Base-by-base conservation (phyloP, 1,140 invertebrate species). In the Caerostris extrusa region DNA sequence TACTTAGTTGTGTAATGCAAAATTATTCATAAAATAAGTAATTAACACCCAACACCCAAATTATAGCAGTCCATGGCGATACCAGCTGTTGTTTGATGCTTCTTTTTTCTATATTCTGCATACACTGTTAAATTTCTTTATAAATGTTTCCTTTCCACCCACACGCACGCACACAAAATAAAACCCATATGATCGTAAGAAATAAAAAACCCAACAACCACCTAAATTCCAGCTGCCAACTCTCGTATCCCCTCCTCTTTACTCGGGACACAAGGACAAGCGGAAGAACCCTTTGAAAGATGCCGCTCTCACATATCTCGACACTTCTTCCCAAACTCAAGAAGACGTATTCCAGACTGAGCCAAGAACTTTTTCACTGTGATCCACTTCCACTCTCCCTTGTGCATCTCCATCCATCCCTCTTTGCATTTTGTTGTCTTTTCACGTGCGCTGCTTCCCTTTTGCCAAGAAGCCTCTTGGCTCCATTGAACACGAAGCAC, bases 301-400 rank as follows among this genome's bases (percentile, higher is more conserved):
- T 12, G 71, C 71, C 71, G 71, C 71, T 14, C 71, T 34, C 71
- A 50, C 71, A 77, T 77, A 77, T 50, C 71, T 77, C 71, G 71
- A 77, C 71, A 77, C 71, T 77, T 77, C 71, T 77, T 77, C 71
- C 71, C 5, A 77, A 77, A 77, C 71, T 77, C 71, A 50, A 77
- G 71, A 77, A 77, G 71, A 77, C 50, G 71, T 50, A 50, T 77
- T 50, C 34, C 50, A 77, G 71, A 53, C 71, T 77, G 34, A 77
- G 71, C 71, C 71, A 50, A 53, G 71, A 77, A 77, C 71, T 53
- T 77, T 77, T 34, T 77, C 71, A 14, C 71, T 14, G 71, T 19
- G 71, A 77, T 77, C 34, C 71, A 53, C 71, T 77, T 77, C 71
- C 53, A 8, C 34, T 34, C 34, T 50, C 71, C 71, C 34, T 50